phyloP scores from a whole-genome alignment of 2,797 vertebrate genomes.

The Tangara arthus region DNA sequence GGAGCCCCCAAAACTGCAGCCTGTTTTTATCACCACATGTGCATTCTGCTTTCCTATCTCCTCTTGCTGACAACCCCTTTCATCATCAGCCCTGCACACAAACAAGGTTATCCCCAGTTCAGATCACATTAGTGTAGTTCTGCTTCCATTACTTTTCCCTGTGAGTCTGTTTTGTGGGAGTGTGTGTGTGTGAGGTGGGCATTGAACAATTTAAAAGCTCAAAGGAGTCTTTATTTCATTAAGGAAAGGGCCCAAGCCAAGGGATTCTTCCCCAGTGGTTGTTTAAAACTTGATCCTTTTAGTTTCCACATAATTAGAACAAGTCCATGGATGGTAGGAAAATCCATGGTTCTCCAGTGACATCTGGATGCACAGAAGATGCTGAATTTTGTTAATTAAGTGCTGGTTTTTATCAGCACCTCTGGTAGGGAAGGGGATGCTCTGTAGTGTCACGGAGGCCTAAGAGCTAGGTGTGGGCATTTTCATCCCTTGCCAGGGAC shows the following conservation, averaged over 20 bases:
- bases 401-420: background rate
- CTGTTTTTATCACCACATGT: background rate
- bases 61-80: background rate
- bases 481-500: background rate
- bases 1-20: background rate
- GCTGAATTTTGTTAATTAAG: background rate
- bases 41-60: background rate
- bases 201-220: background rate
- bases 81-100: background rate
- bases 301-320: background rate
- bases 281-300: background rate
- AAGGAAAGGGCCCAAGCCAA: background rate
- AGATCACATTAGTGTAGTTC: slow-evolving; percentile 29
- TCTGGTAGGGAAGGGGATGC: background rate
- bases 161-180: background rate
- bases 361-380: background rate
- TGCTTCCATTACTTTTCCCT: slow-evolving; percentile 14
- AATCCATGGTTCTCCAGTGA: background rate
- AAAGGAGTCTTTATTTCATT: background rate
- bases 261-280: background rate
- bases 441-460: background rate
- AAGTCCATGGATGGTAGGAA: background rate
- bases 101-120: slow-evolving; percentile 23
- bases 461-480: accelerated
- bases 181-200: background rate